These are phyloP conservation scores for Furnarius figulus DNA, from an alignment of 2,113 vertebrate genomes.

Conservation along the genomic window DNA sequence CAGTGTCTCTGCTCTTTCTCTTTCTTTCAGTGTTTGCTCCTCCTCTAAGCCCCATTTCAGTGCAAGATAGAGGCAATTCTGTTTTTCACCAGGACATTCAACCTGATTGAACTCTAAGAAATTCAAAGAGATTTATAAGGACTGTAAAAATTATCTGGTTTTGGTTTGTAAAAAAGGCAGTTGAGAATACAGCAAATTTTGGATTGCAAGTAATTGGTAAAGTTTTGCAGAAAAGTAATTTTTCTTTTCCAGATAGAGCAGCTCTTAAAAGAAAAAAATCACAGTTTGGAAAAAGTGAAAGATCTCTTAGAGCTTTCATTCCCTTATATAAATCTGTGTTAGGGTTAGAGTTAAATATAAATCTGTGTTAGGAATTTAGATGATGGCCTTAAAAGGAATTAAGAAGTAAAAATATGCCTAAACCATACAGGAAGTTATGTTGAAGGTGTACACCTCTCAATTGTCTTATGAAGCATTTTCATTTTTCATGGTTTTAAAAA, in stretches of 20 bases:
- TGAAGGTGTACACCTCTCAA: neutral
- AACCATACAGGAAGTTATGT: neutral
- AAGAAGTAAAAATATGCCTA: neutral
- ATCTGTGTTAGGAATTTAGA: neutral
- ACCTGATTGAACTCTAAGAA: neutral
- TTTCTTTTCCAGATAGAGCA: neutral
- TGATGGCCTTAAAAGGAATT: neutral
- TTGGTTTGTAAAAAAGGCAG: neutral
- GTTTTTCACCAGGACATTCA: neutral
- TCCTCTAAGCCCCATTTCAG: neutral
- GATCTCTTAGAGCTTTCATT: neutral
- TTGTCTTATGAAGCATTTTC: neutral
- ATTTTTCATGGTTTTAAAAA: conserved; percentile 27
- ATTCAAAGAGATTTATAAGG: neutral
- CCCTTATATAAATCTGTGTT: neutral
- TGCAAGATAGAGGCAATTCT: neutral
- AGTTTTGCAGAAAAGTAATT: neutral
- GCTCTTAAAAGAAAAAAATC: neutral
- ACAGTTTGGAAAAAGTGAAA: neutral
- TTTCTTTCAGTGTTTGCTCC: neutral
- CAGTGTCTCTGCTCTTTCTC: neutral
- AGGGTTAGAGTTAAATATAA: neutral
- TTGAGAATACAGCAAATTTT: neutral
- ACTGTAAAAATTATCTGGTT: neutral
- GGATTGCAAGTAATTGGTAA: neutral